Evolutionary conservation across 2,888 invertebrate genomes (phyloP).

Genomic region (Ichneumon xanthorius): DNA sequence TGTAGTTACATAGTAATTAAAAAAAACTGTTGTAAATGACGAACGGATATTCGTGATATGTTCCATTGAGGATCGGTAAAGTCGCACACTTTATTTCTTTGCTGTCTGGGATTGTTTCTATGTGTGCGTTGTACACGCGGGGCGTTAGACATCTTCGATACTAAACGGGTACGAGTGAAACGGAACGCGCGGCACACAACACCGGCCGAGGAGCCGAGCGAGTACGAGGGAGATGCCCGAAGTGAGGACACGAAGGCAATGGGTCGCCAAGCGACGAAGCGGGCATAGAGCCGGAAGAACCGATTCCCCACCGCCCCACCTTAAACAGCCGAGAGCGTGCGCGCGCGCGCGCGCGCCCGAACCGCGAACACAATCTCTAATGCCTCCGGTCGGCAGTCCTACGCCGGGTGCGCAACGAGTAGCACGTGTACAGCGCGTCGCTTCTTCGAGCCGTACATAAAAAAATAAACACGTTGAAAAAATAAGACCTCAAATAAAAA

Average conservation of each 20-base stretch:
- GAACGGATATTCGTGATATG: slow-evolving; percentile 21
- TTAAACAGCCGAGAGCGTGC: slow-evolving; percentile 34
- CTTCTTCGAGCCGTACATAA: background rate
- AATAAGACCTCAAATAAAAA: background rate
- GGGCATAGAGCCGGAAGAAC: slow-evolving; percentile 62
- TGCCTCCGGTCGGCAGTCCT: slow-evolving; percentile 75
- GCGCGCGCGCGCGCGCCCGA: slow-evolving; percentile 32
- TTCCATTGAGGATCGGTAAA: slow-evolving; percentile 42
- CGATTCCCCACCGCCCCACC: slow-evolving; percentile 28
- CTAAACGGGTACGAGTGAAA: slow-evolving; percentile 20
- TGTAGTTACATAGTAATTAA: no score
- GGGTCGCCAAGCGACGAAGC: slow-evolving; percentile 58
- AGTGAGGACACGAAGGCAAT: slow-evolving; percentile 41
- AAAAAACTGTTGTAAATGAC: slow-evolving; percentile 5
- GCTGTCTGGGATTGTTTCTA: slow-evolving; percentile 48
- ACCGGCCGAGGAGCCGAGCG: slow-evolving; percentile 5
- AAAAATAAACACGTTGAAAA: background rate
- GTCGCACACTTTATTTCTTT: slow-evolving; percentile 42
- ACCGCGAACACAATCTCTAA: slow-evolving; percentile 56
- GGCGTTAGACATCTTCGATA: slow-evolving; percentile 23
- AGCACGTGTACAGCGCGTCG: slow-evolving; percentile 49
- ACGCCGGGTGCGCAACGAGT: slow-evolving; percentile 79
- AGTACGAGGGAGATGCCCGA: slow-evolving; percentile 7
- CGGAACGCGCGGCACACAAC: slow-evolving; percentile 14
- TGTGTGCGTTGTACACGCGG: slow-evolving; percentile 25